Percentiles rank a stretch among this genome's conserved stretches.
Evolutionary conservation across 2,113 vertebrate genomes (phyloP).

Genomic region (Coptodon bakossiorum): DNA sequence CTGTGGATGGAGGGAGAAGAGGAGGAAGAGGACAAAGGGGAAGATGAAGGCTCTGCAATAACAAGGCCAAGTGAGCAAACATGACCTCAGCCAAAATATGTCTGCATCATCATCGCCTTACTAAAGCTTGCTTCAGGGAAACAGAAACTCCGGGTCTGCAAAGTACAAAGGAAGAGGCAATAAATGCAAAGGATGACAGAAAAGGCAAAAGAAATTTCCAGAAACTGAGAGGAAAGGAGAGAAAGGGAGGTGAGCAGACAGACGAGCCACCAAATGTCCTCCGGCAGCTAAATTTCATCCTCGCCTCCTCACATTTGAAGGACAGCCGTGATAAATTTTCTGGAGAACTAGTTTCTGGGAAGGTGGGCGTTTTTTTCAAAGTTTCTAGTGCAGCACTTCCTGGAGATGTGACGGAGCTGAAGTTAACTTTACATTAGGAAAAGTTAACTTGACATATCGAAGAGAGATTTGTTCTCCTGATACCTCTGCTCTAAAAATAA

Average conservation of each 20-base stretch:
- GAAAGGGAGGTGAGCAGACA: background rate
- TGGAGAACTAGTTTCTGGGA: background rate
- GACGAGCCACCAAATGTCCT: background rate
- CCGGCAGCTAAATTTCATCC: background rate
- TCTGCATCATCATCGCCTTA: slow-evolving; percentile 11
- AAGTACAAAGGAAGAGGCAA: background rate
- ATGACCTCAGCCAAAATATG: slow-evolving; percentile 10
- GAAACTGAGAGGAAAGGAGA: background rate
- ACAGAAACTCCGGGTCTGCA: background rate
- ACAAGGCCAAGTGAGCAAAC: slow-evolving; percentile 13
- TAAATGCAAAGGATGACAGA: background rate
- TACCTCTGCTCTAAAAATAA: background rate
- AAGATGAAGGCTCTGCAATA: slow-evolving; percentile 2
- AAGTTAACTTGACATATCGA: background rate
- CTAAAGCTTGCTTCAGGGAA: slow-evolving; percentile 7
- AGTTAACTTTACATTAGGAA: background rate
- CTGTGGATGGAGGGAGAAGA: background rate
- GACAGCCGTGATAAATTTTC: background rate
- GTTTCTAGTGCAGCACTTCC: background rate
- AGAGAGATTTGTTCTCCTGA: background rate
- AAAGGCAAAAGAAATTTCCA: background rate
- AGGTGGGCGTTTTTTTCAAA: background rate
- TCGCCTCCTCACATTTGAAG: background rate
- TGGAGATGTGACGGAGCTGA: background rate
- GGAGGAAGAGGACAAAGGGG: background rate